Conservation (phyloP, 2,797 vertebrate species). For the Triplophysa bombifrons region DNA sequence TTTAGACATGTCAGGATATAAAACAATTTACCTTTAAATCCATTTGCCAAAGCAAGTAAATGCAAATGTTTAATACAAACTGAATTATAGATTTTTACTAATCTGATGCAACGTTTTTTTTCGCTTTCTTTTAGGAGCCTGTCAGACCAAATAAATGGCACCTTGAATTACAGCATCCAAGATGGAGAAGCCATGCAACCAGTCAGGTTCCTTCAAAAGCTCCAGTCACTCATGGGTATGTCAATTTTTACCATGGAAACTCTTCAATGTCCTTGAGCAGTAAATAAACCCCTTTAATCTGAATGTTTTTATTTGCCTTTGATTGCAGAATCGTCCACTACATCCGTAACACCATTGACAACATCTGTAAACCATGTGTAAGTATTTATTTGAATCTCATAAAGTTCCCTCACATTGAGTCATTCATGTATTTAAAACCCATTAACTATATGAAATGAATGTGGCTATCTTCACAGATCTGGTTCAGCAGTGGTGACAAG, state of each 20-base stretch:
- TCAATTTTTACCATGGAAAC: neutral
- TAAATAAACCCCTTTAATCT: neutral
- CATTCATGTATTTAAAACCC: no score
- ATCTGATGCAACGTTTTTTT: neutral
- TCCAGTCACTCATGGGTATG: neutral
- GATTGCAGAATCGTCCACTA: neutral
- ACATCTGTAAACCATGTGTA: neutral
- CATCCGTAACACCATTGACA: no score
- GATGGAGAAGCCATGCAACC: neutral
- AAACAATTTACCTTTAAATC: no score
- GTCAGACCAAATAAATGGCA: slow-evolving; percentile 20
- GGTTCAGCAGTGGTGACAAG: no score
- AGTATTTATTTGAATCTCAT: neutral
- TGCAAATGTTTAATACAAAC: neutral
- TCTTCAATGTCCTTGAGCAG: neutral
- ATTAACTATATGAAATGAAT: no score
- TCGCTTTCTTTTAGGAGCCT: no score
- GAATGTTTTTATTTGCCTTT: neutral
- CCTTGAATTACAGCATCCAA: slow-evolving; percentile 14
- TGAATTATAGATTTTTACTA: neutral
- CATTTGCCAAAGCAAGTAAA: neutral
- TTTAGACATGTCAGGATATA: neutral
- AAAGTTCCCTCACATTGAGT: no score
- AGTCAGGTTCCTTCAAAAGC: slow-evolving; percentile 12
- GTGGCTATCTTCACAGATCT: no score